phyloP scores from a whole-genome alignment of 2,113 vertebrate species.

The Heloderma charlesbogerti region DNA sequence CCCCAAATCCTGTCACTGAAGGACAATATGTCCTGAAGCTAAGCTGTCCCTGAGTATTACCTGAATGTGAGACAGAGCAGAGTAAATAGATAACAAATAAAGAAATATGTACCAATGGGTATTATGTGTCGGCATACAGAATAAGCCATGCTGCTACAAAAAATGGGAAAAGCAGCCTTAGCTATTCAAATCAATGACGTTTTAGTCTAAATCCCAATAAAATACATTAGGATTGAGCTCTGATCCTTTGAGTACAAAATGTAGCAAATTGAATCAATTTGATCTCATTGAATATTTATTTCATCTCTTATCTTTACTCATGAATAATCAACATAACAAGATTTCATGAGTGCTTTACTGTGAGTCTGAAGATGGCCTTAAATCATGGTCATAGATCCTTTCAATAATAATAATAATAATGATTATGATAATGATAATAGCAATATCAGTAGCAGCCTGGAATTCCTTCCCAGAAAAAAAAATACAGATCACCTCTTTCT shows the following conservation, averaged over 20 bases:
- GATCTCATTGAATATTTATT: not conserved
- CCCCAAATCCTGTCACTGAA: not conserved
- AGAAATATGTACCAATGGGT: not conserved
- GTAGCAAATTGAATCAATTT: not conserved
- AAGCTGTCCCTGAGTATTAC: not conserved
- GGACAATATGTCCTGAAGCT: not conserved
- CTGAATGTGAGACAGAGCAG: not conserved
- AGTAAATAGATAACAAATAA: too few relatives aligned
- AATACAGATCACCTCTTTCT: not conserved
- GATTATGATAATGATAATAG: too few relatives aligned
- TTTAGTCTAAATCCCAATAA: not conserved
- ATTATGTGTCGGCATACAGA: not conserved
- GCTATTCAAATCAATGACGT: not conserved
- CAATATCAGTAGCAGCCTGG: not conserved
- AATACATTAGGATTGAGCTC: constrained; percentile 6
- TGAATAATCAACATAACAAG: not conserved
- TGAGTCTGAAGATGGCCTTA: not conserved
- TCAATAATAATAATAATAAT: not conserved
- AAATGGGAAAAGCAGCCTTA: not conserved
- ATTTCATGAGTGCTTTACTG: not conserved
- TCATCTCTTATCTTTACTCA: not conserved
- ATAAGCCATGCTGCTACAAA: not conserved
- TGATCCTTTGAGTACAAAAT: not conserved
- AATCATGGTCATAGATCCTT: not conserved
- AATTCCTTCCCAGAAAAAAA: not conserved